Base-by-base conservation (phyloP, 1,140 invertebrate species). In the Megalonaias nervosa region DNA sequence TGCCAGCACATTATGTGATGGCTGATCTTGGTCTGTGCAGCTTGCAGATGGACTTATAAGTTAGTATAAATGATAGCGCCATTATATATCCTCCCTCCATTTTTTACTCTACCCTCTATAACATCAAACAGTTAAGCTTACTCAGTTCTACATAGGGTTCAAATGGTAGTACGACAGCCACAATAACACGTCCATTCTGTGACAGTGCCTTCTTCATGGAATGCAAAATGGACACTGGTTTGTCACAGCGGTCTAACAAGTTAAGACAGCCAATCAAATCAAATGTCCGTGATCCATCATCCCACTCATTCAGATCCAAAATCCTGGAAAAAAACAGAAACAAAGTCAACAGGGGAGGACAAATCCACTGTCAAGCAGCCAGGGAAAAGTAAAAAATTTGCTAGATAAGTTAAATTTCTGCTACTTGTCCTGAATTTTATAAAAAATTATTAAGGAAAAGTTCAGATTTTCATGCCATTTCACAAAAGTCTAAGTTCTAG, bases 161-260 rank as follows among this genome's bases (percentile, higher is more conserved):
- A 89, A 97, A 96, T 17, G 97, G 97, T 60, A 98, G 91, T 1
- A 98, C 97, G 0, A 98, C 90, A 0, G 97, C 96, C 0, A 98
- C 89, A 17, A 98, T 85, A 0, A 97, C 90, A 11, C 93, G 90
- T 9, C 96, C 96, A 5, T 93, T 92, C 15, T 88, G 86, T 60
- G 92, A 91, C n/a, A 98, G 89, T 3, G 93, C 92, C 13, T 89
- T 86, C 67, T 91, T 93, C 5, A 97, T 94, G 79, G 94, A 90
- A 55, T 92, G 90, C 56, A 98, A 91, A 80, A 99, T 92, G 38
- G 92, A 93, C 38, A 94, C 87, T 1, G 97, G 97, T 71, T 92
- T 92, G 87, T 95, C 94, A 92, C 97, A 98, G 71, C 97, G 93
- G 91, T 99, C 97, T 75, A 99, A 91, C 11, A 99, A 92, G 91